These are phyloP conservation scores for Oreohelix idahoensis DNA, from an alignment of 1,140 invertebrate genomes.

Conservation along the genomic window DNA sequence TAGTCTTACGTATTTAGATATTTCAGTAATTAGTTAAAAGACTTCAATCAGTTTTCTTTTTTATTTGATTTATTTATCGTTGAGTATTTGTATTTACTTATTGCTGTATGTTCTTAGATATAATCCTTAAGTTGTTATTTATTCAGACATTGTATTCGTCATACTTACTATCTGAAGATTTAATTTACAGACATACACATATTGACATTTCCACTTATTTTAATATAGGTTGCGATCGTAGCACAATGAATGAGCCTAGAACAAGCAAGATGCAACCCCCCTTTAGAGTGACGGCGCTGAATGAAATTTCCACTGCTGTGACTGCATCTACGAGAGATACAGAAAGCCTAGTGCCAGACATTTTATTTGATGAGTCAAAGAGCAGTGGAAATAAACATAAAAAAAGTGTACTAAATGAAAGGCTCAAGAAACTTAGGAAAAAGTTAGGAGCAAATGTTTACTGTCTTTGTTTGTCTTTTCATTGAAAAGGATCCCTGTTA, in stretches of 20 bases:
- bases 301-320: neutral
- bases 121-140: neutral
- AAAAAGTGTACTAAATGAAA: neutral
- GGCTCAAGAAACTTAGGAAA: neutral
- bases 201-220: too few species aligned
- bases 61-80: too few species aligned
- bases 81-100: neutral
- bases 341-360: neutral
- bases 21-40: too few species aligned
- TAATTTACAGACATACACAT: too few species aligned
- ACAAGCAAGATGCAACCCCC: neutral
- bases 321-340: neutral
- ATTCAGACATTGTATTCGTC: too few species aligned
- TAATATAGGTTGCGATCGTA: neutral
- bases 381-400: neutral
- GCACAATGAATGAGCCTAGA: neutral
- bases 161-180: too few species aligned
- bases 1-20: too few species aligned
- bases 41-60: too few species aligned
- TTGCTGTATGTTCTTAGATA: neutral
- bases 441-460: too few species aligned
- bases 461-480: too few species aligned
- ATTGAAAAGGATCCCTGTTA: too few species aligned
- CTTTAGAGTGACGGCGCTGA: neutral
- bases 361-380: neutral